Conservation (phyloP, 1,140 invertebrate species). For the Formica selysi region DNA sequence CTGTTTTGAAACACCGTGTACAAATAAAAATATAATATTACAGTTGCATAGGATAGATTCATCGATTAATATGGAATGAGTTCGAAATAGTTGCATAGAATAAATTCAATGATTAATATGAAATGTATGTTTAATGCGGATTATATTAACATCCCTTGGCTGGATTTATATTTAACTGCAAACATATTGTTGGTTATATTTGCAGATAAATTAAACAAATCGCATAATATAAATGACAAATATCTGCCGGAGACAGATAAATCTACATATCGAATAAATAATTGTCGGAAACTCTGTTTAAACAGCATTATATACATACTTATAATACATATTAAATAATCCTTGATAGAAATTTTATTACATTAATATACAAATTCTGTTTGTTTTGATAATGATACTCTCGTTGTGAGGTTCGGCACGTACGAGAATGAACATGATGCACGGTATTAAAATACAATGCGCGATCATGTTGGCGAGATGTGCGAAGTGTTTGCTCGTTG, state of each 20-base stretch:
- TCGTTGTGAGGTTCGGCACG: not conserved
- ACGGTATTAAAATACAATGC: slow-evolving; percentile 23
- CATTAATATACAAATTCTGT: not conserved
- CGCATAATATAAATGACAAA: not conserved
- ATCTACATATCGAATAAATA: not conserved
- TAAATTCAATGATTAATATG: not conserved
- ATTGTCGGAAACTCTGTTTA: not conserved
- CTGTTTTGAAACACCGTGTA: slow-evolving; percentile 8
- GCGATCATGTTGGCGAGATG: not conserved
- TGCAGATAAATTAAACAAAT: not conserved
- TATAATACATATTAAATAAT: slow-evolving; percentile 5
- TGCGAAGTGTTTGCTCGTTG: not conserved
- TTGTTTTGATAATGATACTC: slow-evolving; percentile 6
- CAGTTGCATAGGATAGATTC: not conserved
- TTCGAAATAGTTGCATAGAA: no score
- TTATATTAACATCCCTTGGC: not conserved
- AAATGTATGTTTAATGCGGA: not conserved
- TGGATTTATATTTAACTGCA: not conserved
- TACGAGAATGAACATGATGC: not conserved
- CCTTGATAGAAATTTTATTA: slow-evolving; percentile 7
- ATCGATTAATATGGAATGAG: not conserved
- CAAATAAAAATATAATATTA: not conserved
- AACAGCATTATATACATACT: no score
- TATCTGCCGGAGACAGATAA: not conserved
- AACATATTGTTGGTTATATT: not conserved